These are phyloP conservation scores for Pantherophis alleghaniensis DNA, from an alignment of 2,797 vertebrate genomes.

Conservation along the genomic window DNA sequence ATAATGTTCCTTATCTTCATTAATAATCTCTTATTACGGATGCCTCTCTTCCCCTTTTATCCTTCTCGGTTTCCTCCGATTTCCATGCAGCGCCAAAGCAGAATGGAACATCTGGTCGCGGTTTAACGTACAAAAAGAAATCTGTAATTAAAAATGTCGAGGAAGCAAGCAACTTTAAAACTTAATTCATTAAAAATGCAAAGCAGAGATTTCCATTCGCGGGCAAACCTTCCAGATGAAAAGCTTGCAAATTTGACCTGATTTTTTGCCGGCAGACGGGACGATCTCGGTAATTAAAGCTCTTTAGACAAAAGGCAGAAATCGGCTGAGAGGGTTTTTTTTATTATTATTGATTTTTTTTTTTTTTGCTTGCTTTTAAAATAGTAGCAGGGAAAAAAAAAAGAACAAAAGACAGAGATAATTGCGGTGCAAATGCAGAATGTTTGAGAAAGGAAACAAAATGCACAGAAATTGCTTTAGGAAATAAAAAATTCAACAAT, in stretches of 20 bases:
- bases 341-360: not conserved
- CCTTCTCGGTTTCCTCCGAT: too few species aligned
- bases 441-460: not conserved
- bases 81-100: not conserved
- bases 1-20: not conserved
- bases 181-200: not conserved
- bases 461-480: not conserved
- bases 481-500: not conserved
- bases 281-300: not conserved
- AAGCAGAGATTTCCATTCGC: not conserved
- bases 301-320: not conserved
- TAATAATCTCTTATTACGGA: not conserved
- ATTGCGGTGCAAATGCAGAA: not conserved
- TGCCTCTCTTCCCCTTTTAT: not conserved
- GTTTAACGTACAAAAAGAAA: not conserved
- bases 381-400: not conserved
- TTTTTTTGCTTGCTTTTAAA: not conserved
- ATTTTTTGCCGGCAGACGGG: not conserved
- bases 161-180: not conserved
- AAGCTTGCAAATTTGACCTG: not conserved
- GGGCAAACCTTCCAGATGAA: not conserved
- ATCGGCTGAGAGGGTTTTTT: not conserved
- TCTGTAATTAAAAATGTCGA: not conserved
- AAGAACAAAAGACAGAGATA: not conserved
- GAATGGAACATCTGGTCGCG: not conserved